Evolutionary conservation across 2,797 vertebrate genomes (phyloP).

Genomic region (Gallinago nigripennis): DNA sequence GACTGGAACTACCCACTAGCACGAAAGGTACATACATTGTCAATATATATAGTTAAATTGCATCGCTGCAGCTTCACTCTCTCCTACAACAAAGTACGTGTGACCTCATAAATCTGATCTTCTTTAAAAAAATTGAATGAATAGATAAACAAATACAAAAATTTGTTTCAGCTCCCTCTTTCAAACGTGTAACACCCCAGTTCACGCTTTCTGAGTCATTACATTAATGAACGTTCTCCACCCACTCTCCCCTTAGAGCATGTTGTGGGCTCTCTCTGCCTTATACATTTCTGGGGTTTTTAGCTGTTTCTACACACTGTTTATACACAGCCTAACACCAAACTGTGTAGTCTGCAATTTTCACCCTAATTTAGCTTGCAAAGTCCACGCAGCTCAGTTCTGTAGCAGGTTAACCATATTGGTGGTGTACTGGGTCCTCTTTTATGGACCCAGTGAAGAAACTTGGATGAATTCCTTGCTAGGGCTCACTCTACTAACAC

Average conservation of each 20-base stretch:
- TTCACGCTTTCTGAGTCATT: neutral
- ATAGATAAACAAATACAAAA: neutral
- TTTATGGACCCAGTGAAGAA: neutral
- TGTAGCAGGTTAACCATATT: neutral
- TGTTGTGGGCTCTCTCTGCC: neutral
- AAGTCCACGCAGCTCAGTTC: accelerated
- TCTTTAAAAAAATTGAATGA: neutral
- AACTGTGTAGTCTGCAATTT: neutral
- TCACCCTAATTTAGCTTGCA: neutral
- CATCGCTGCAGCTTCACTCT: neutral
- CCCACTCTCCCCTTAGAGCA: neutral
- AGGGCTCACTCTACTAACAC: neutral
- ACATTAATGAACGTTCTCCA: neutral
- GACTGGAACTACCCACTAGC: neutral
- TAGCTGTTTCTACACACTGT: neutral
- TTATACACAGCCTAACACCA: neutral
- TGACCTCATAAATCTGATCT: neutral
- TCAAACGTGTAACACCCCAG: neutral
- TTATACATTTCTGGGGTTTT: neutral
- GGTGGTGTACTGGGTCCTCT: neutral
- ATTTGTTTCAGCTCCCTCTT: neutral
- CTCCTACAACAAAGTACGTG: neutral
- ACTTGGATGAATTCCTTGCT: neutral
- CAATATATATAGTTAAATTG: neutral
- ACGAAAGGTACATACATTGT: neutral